Conservation (phyloP, 2,113 vertebrate genomes). For the Amia ocellicauda region DNA sequence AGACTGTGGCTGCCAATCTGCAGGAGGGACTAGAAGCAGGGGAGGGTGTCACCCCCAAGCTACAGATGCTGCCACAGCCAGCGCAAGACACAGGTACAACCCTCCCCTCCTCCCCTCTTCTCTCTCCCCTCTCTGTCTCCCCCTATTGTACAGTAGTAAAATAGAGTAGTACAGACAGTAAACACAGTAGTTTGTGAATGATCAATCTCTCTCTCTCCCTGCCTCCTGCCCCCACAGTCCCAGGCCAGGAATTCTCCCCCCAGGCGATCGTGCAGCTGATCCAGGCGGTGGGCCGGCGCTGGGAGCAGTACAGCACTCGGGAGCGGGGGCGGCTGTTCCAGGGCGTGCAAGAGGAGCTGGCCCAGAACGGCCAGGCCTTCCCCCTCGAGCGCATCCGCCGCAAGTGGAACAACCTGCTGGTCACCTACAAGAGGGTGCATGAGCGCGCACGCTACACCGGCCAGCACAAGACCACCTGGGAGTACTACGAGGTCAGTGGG, state of each 20-base stretch:
- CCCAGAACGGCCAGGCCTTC: conserved; percentile 55
- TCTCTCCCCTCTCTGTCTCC: no score
- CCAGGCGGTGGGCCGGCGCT: conserved; percentile 60
- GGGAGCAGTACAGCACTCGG: conserved; percentile 59
- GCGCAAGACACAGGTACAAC: no score
- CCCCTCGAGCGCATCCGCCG: conserved; percentile 66
- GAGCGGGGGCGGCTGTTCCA: conserved; percentile 70
- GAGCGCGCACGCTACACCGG: conserved; percentile 63
- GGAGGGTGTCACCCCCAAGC: no score
- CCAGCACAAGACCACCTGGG: conserved; percentile 65
- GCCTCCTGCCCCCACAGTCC: conserved; percentile 18
- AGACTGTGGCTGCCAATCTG: no score
- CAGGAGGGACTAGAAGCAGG: no score
- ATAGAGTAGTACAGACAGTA: no score
- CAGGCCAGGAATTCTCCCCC: conserved; percentile 59
- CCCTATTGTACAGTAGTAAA: no score
- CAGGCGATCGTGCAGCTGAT: conserved; percentile 63
- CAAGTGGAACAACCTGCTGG: conserved; percentile 74
- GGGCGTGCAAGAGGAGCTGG: conserved; percentile 68
- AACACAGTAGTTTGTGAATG: no score
- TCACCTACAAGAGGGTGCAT: conserved; percentile 70
- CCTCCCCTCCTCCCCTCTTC: no score
- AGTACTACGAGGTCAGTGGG: conserved; percentile 73
- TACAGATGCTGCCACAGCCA: no score
- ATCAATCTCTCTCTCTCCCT: no score